Conservation (phyloP, 2,888 invertebrate species). For the Harmothoe impar region DNA sequence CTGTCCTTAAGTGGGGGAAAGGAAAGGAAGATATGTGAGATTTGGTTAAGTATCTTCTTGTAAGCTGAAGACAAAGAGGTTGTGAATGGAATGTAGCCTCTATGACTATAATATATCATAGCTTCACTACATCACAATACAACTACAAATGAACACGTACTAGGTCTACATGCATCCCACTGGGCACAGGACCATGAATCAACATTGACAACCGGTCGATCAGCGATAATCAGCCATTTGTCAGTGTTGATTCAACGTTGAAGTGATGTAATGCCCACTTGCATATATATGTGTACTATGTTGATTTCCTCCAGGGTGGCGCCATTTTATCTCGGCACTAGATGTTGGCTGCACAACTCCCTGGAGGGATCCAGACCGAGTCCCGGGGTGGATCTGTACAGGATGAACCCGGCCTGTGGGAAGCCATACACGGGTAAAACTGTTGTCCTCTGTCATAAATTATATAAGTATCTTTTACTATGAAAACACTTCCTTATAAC, state of each 20-base stretch:
- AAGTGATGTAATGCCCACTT: too few relatives aligned
- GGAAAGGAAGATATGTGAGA: too few relatives aligned
- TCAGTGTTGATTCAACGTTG: too few relatives aligned
- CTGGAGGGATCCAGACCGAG: neutral
- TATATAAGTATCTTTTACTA: too few relatives aligned
- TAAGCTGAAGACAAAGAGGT: neutral
- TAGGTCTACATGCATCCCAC: too few relatives aligned
- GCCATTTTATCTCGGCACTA: neutral
- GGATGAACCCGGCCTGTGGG: neutral
- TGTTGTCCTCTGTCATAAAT: neutral
- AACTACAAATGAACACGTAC: neutral
- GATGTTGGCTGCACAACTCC: neutral
- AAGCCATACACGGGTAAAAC: neutral
- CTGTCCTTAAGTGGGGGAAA: neutral
- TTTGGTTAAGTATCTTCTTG: neutral
- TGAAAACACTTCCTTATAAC: neutral
- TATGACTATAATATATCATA: neutral
- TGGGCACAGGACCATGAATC: too few relatives aligned
- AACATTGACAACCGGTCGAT: too few relatives aligned
- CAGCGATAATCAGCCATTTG: too few relatives aligned
- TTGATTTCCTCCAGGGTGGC: neutral
- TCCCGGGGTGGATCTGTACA: neutral
- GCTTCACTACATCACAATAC: neutral
- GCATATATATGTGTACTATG: too few relatives aligned
- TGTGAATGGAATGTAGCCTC: neutral